Base-by-base conservation (phyloP, 1,140 invertebrate genomes). In the Drosophila carrolli region DNA sequence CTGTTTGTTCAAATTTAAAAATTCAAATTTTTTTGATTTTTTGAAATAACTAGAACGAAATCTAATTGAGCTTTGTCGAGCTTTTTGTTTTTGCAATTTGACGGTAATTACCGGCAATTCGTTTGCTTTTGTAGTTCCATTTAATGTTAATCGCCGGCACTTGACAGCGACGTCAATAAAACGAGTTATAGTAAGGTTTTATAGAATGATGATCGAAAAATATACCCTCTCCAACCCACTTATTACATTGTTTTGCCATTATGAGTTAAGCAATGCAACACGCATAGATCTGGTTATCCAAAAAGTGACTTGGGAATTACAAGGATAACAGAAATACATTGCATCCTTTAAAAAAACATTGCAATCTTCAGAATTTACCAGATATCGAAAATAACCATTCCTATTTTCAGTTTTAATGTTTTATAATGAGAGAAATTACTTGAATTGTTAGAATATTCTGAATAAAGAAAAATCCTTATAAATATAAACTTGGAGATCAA, bases 91-190 rank as follows among this genome's bases (percentile, higher is more conserved):
- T 85, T 77, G 57, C 63, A 78, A 78, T 81, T 86, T 73, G 38
- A 66, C 50, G 23, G 46, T 56, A 81, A 86, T 85, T 86, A 71
- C 68, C 44, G 29, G 55, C 40, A 80, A 77, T 78, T 86, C 48
- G 32, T 81, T 66, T 74, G 65, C 73, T 75, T 81, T 81, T 78
- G 78, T 85, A 53, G 51, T 66, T 75, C 55, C 57, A 86, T 86
- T 84, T 32, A 74, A 55, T 56, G 58, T 74, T 78, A 84, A 84
- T 81, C 44, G 47, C 29, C 8, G n/a, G 37, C n/a, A 44, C n/a
- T 63, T 63, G 23, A 53, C 46, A 51, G 38, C 5, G 35, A 14
- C 44, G 35, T 8, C n/a, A 14, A 5, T 2, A 32, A 55, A 68
- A 56, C 41, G 35, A 38, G 66, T 70, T 48, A 35, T 55, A 11